Evolutionary conservation across 2,797 vertebrate genomes (phyloP), one percentile per base, ranked within the genome.

Genomic region (Pogoniulus pusillus): DNA sequence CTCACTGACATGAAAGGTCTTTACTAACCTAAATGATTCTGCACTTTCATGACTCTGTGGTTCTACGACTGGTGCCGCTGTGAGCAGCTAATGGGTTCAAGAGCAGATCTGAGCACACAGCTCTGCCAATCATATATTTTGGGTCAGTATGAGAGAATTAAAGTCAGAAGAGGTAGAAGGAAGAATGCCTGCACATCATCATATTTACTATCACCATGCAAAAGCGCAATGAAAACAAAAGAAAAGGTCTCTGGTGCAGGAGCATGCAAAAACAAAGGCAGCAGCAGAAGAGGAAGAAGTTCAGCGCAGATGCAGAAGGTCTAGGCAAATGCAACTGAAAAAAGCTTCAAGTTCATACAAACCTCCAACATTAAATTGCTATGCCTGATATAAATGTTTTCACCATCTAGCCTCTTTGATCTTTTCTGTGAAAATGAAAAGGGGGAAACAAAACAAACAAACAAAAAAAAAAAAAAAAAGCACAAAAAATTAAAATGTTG

Each of bases 351-450:
- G 91, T 96, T 97, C 94, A 99, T 99, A 99, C 99, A 98, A 99
- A 99, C 99, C 99, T 99, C 99, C 98, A 99, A 98, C 99, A 99
- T 99, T 98, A 99, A 99, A 99, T 99, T 99, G 98, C 99, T 99
- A 99, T 99, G 99, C 97, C 99, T 99, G 98, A 99, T 99, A 99
- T 99, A 99, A 98, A 99, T 98, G 97, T 98, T 99, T 99, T 99
- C 99, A 97, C 99, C 99, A 98, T 99, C 98, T 98, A 99, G 98
- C 98, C 98, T 99, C 98, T 99, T 99, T 98, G 98, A 98, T 98
- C 98, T 99, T 98, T 99, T 99, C 99, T 99, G 99, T 98, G 97
- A 98, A 98, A 97, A 97, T 95, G 98, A 98, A 97, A 95, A 92
- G 89, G 97, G 85, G 93, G 87, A 95, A 97, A 98, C 95, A 96